A percentile compares a stretch with the other conserved stretches of the same genome.
phyloP scores from a whole-genome alignment of 2,888 invertebrate genomes.

The Xestia ashworthii region DNA sequence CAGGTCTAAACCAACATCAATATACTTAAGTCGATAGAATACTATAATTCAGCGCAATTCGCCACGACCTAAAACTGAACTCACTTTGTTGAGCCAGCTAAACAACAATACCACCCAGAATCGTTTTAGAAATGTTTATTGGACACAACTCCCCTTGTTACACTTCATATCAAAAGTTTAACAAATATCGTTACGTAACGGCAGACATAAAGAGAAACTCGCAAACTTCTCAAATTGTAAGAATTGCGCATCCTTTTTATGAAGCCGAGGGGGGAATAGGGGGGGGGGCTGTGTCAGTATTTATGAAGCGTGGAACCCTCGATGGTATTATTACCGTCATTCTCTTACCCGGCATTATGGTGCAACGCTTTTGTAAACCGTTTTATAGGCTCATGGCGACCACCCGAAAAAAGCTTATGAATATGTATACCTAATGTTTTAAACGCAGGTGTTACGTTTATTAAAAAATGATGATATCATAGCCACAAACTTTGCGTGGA shows the following conservation, averaged over 20 bases:
- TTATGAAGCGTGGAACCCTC: conserved; percentile 68
- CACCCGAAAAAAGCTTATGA: conserved; percentile 56
- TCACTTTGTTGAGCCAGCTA: conserved; percentile 14
- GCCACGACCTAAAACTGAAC: too few species aligned
- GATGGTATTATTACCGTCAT: conserved; percentile 69
- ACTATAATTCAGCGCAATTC: neutral
- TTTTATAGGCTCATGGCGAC: conserved; percentile 63
- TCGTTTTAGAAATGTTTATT: conserved; percentile 60
- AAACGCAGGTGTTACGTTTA: conserved; percentile 22
- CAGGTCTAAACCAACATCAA: neutral
- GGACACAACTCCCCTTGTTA: conserved; percentile 54
- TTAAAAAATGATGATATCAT: neutral
- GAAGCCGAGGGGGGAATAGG: conserved; percentile 30
- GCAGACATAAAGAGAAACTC: conserved; percentile 66
- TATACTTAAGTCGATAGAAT: neutral
- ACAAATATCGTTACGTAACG: conserved; percentile 60
- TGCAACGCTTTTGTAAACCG: conserved; percentile 71
- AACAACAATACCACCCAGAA: conserved; percentile 34
- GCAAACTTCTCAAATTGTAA: conserved; percentile 65
- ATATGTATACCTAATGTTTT: conserved; percentile 24
- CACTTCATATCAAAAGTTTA: conserved; percentile 64
- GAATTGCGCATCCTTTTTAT: conserved; percentile 68
- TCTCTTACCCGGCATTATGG: conserved; percentile 71
- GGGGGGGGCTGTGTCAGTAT: conserved; percentile 53
- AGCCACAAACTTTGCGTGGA: neutral